Percentiles rank a stretch among this genome's conserved stretches.
These are phyloP conservation scores for Sebastes vulpes DNA, from an alignment of 2,797 vertebrate species.

Conservation along the genomic window DNA sequence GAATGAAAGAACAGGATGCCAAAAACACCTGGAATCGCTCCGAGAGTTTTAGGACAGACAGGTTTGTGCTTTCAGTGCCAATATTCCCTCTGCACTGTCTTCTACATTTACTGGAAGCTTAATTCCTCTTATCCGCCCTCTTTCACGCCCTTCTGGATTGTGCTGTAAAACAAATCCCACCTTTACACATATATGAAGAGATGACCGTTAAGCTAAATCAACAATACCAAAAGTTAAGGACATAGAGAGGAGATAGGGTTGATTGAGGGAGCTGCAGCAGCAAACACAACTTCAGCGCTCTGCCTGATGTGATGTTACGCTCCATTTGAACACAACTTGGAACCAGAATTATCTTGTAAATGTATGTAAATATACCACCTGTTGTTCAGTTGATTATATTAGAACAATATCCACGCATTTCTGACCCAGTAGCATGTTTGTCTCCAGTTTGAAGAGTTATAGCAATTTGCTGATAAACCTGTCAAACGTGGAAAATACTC, in stretches of 20 bases:
- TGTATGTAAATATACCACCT: not conserved
- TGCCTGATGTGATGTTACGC: not conserved
- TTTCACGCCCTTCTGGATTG: not conserved
- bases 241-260: not conserved
- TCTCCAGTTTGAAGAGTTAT: not conserved
- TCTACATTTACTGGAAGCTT: not conserved
- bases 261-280: not conserved
- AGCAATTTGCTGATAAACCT: not conserved
- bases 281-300: not conserved
- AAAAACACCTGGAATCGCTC: conserved; percentile 62
- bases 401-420: not conserved
- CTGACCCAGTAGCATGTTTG: not conserved
- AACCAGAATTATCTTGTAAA: not conserved
- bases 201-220: not conserved
- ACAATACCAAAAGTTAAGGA: not conserved
- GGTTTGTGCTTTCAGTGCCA: conserved; percentile 8
- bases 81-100: not conserved
- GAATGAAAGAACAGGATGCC: conserved; percentile 19
- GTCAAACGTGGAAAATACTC: not conserved
- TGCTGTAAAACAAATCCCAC: not conserved
- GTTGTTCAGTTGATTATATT: not conserved
- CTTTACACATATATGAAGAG: not conserved
- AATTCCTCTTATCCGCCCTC: not conserved
- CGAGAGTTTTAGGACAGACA: conserved; percentile 28
- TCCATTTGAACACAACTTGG: not conserved